Conservation (phyloP, 2,888 invertebrate species). For the Pristionchus entomophagus region DNA sequence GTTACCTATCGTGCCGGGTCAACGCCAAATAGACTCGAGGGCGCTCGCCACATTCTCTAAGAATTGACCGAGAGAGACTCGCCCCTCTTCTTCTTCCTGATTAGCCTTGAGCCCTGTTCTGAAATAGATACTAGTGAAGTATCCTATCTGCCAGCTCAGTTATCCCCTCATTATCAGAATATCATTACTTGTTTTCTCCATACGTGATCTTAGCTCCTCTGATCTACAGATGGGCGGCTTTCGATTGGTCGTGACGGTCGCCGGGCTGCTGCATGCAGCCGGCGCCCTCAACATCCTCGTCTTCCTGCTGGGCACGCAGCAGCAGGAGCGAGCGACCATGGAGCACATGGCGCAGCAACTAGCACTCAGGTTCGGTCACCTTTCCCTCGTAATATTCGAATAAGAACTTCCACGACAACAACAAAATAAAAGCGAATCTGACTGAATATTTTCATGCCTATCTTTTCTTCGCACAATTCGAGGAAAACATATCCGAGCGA, state of each 20-base stretch:
- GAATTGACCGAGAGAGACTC: not conserved
- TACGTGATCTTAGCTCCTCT: not conserved
- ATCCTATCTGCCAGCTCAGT: too few species aligned
- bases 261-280: not conserved
- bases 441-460: too few species aligned
- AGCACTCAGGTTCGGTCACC: slow-evolving; percentile 59
- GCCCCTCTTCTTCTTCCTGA: not conserved
- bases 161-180: not conserved
- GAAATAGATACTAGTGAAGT: too few species aligned
- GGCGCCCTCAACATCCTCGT: slow-evolving; percentile 68
- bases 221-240: not conserved
- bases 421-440: too few species aligned
- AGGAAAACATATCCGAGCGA: too few species aligned
- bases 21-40: not conserved
- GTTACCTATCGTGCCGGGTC: slow-evolving; percentile 16
- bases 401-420: too few species aligned
- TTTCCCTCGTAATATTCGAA: not conserved
- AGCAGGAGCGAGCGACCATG: slow-evolving; percentile 71
- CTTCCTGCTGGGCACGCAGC: slow-evolving; percentile 74
- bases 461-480: not conserved
- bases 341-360: slow-evolving; percentile 74
- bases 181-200: not conserved
- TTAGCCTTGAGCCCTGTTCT: too few species aligned
- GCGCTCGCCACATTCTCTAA: not conserved
- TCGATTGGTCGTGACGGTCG: not conserved